Evolutionary conservation across 2,888 invertebrate genomes (phyloP).

Genomic region (Oxytorus armatus): DNA sequence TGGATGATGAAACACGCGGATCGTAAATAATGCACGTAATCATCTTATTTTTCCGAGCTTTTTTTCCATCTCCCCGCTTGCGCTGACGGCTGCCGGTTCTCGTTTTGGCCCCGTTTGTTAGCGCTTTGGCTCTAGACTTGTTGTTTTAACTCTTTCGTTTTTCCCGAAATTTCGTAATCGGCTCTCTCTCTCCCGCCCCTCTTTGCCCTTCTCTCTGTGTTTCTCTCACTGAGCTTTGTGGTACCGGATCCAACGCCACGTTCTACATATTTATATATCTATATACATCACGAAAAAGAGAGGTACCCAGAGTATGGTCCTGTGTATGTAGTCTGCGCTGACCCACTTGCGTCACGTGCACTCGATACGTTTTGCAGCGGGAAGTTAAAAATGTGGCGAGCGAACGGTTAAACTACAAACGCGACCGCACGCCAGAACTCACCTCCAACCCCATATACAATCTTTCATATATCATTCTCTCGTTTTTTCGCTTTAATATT

Average conservation of each 20-base stretch:
- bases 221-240: slow-evolving; percentile 8
- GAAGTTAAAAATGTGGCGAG: slow-evolving; percentile 63
- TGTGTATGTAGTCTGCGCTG: slow-evolving; percentile 27
- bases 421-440: slow-evolving; percentile 53
- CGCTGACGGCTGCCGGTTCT: not conserved
- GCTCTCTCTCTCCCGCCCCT: slow-evolving; percentile 15
- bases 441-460: slow-evolving; percentile 16
- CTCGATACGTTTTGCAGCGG: slow-evolving; percentile 61
- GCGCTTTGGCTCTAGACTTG: not conserved
- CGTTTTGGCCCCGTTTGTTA: slow-evolving; percentile 13
- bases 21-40: slow-evolving; percentile 56
- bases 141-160: slow-evolving; percentile 40
- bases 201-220: not conserved
- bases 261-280: slow-evolving; percentile 1
- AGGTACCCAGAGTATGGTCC: slow-evolving; percentile 9
- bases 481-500: slow-evolving; percentile 37
- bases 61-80: not conserved
- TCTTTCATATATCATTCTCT: slow-evolving; percentile 12
- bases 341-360: slow-evolving; percentile 62
- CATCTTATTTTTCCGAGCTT: slow-evolving; percentile 49
- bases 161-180: slow-evolving; percentile 48
- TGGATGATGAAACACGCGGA: slow-evolving; percentile 40
- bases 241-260: slow-evolving; percentile 33
- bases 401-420: slow-evolving; percentile 63
- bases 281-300: slow-evolving; percentile 12